Evolutionary conservation across 2,888 invertebrate genomes (phyloP).

Genomic region (Rotaria macrura): DNA sequence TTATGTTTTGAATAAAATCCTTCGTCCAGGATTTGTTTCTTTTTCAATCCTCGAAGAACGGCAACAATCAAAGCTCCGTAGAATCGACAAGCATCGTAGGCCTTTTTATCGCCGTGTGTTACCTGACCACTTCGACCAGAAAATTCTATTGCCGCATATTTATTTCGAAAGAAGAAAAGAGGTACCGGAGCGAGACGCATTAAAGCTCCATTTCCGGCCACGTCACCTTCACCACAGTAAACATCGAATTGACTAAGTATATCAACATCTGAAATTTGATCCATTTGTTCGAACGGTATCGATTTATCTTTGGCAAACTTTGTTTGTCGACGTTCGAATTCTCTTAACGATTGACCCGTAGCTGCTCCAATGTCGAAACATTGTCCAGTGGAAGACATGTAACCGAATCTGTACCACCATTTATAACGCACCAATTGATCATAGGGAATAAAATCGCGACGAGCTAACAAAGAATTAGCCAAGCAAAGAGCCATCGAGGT

Average conservation of each 20-base stretch:
- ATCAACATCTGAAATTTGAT: neutral
- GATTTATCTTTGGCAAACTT: neutral
- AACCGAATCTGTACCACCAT: neutral
- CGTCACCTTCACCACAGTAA: neutral
- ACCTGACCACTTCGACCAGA: neutral
- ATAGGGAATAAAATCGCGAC: neutral
- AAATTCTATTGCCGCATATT: neutral
- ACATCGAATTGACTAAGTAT: neutral
- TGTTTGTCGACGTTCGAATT: neutral
- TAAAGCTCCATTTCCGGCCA: neutral
- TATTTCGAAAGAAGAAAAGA: neutral
- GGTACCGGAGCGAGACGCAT: neutral
- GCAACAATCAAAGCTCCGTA: neutral
- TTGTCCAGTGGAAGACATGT: neutral
- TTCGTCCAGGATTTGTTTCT: neutral
- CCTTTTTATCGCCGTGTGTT: neutral
- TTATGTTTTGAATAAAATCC: neutral
- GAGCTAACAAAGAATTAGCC: neutral
- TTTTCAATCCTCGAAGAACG: neutral
- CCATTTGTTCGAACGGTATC: neutral
- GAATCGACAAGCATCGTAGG: neutral
- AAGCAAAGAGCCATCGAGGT: neutral
- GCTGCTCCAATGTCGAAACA: neutral
- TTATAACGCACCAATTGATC: neutral
- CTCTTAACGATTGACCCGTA: neutral